These are phyloP conservation scores for Spongilla lacustris DNA, from an alignment of 37 sponge, comb jelly and placozoan species.

Conservation along the genomic window DNA sequence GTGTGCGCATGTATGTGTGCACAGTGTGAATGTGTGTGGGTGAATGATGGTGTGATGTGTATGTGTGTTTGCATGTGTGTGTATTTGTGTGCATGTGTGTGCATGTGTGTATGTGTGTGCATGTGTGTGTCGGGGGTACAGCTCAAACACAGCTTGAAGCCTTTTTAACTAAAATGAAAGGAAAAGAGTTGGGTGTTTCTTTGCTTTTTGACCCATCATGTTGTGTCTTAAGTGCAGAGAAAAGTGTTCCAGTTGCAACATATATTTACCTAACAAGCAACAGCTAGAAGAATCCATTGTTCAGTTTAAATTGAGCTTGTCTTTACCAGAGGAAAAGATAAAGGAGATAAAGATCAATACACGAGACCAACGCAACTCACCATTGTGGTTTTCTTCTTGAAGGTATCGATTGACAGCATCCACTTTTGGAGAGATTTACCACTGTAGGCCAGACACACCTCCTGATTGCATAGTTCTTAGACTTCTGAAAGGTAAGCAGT, in stretches of 20 bases:
- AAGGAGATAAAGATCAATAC: not conserved
- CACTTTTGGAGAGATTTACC: not conserved
- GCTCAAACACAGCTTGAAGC: too few relatives aligned
- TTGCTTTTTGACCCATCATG: not conserved
- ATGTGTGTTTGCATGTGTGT: too few relatives aligned
- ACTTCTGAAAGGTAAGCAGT: not conserved
- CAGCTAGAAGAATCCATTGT: not conserved
- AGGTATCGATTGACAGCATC: slow-evolving; percentile 3
- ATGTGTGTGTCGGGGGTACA: too few relatives aligned
- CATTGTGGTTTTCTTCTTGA: slow-evolving; percentile 9
- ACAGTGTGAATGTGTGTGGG: too few relatives aligned
- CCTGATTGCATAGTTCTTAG: slow-evolving; percentile 6
- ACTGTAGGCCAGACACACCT: not conserved
- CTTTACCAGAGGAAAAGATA: not conserved
- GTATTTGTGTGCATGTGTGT: too few relatives aligned
- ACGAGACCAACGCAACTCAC: not conserved
- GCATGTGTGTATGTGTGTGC: too few relatives aligned
- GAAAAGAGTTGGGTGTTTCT: too few relatives aligned
- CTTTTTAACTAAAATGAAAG: too few relatives aligned
- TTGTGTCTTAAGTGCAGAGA: not conserved
- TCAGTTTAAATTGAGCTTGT: not conserved
- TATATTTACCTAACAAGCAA: not conserved
- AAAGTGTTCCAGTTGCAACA: not conserved
- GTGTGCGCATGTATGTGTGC: too few relatives aligned
- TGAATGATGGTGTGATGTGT: too few relatives aligned